Evolutionary conservation across 2,113 vertebrate species (phyloP).

Genomic region (Clinocottus analis): DNA sequence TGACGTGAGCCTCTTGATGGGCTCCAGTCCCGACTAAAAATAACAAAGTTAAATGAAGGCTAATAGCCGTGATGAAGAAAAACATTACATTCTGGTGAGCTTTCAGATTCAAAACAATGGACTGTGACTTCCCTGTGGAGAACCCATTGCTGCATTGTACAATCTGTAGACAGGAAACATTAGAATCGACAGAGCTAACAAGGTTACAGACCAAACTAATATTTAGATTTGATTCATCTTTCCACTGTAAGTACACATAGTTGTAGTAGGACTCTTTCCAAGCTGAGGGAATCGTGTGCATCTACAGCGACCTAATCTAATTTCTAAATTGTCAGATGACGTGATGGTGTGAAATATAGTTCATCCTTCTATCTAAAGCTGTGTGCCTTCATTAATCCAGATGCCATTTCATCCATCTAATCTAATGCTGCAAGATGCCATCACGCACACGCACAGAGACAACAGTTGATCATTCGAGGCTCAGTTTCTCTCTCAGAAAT

Average conservation of each 20-base stretch:
- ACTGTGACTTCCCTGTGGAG: no score
- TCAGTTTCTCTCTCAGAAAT: neutral
- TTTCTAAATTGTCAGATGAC: conserved; percentile 21
- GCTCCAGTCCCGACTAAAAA: conserved; percentile 3
- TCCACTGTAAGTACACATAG: neutral
- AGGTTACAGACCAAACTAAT: neutral
- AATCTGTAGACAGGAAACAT: no score
- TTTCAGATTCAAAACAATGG: neutral
- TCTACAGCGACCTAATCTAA: neutral
- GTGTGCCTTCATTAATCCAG: conserved; percentile 11
- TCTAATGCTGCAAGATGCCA: conserved; percentile 6
- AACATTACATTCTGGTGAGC: neutral
- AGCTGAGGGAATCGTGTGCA: neutral
- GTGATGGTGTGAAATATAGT: neutral
- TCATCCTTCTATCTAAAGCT: conserved; percentile 8
- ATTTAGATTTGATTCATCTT: neutral
- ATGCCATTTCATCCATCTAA: conserved; percentile 7
- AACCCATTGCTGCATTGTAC: no score
- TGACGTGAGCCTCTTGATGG: neutral
- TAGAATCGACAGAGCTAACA: neutral
- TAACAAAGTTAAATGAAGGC: conserved; percentile 4
- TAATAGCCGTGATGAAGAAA: neutral
- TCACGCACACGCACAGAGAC: neutral
- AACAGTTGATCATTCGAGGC: no score
- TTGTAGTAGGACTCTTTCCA: neutral